phyloP scores from a whole-genome alignment of 2,888 invertebrate species.

The Seira musarum region DNA sequence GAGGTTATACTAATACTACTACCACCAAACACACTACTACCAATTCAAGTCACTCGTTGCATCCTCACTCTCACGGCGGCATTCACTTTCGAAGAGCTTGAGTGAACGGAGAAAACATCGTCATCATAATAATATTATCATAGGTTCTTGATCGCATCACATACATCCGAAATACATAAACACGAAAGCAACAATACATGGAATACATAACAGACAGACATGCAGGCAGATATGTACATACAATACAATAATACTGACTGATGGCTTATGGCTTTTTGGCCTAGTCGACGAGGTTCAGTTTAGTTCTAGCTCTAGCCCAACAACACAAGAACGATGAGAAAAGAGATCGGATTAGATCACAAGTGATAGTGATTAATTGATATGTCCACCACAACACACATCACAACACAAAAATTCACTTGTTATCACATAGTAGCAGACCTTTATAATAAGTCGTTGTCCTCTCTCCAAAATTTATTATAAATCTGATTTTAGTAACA shows the following conservation, averaged over 20 bases:
- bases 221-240: too few relatives aligned
- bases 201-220: too few relatives aligned
- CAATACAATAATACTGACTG: too few relatives aligned
- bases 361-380: conserved; percentile 9
- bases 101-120: neutral
- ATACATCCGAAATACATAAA: too few relatives aligned
- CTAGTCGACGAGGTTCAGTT: neutral
- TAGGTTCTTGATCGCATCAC: too few relatives aligned
- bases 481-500: neutral
- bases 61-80: neutral
- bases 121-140: too few relatives aligned
- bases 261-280: neutral
- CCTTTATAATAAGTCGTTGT: too few relatives aligned
- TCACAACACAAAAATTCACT: neutral
- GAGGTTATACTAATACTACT: too few relatives aligned
- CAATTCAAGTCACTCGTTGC: too few relatives aligned
- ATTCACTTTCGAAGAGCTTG: neutral
- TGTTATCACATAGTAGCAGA: too few relatives aligned
- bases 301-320: neutral
- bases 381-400: conserved; percentile 1
- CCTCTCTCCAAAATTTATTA: neutral
- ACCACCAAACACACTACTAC: too few relatives aligned
- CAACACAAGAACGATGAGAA: neutral
- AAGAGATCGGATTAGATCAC: neutral
- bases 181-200: too few relatives aligned